phyloP scores from a whole-genome alignment of 2,113 vertebrate species.

The Abramis brama region DNA sequence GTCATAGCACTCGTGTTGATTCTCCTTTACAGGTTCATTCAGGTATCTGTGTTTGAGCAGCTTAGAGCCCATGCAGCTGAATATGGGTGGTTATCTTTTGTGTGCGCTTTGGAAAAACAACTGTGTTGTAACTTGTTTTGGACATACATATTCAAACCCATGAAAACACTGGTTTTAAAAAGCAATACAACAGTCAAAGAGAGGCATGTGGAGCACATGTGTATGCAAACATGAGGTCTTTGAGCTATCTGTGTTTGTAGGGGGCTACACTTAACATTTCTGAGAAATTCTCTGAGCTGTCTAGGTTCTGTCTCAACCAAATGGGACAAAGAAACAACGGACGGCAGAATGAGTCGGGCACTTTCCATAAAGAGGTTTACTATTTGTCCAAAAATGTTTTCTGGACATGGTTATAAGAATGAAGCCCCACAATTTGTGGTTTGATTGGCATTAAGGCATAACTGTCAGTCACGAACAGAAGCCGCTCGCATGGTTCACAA shows the following conservation, averaged over 20 bases:
- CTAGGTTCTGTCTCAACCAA: slow-evolving; percentile 54
- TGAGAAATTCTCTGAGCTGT: slow-evolving; percentile 37
- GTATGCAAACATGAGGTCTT: slow-evolving; percentile 46
- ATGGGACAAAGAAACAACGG: slow-evolving; percentile 50
- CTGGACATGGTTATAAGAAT: slow-evolving; percentile 72
- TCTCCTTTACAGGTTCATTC: slow-evolving; percentile 46
- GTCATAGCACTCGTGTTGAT: slow-evolving; percentile 22
- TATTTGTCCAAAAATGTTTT: slow-evolving; percentile 7
- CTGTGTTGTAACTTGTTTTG: slow-evolving; percentile 66
- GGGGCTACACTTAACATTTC: slow-evolving; percentile 30
- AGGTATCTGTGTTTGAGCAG: slow-evolving; percentile 47
- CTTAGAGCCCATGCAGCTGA: slow-evolving; percentile 40
- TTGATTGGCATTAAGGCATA: slow-evolving; percentile 68
- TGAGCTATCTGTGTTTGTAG: slow-evolving; percentile 37
- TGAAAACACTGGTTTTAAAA: slow-evolving; percentile 58
- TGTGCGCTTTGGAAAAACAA: slow-evolving; percentile 57
- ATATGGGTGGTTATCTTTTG: slow-evolving; percentile 52
- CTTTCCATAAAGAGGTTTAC: slow-evolving; percentile 69
- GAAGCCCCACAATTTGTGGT: slow-evolving; percentile 70
- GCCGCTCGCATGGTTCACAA: slow-evolving; percentile 46
- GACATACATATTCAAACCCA: slow-evolving; percentile 59
- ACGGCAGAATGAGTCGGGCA: slow-evolving; percentile 58
- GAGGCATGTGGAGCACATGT: slow-evolving; percentile 54
- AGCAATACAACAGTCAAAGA: slow-evolving; percentile 50
- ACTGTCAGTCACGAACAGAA: slow-evolving; percentile 65